Conservation (phyloP, 2,888 invertebrate species). For the Junonia oenone region DNA sequence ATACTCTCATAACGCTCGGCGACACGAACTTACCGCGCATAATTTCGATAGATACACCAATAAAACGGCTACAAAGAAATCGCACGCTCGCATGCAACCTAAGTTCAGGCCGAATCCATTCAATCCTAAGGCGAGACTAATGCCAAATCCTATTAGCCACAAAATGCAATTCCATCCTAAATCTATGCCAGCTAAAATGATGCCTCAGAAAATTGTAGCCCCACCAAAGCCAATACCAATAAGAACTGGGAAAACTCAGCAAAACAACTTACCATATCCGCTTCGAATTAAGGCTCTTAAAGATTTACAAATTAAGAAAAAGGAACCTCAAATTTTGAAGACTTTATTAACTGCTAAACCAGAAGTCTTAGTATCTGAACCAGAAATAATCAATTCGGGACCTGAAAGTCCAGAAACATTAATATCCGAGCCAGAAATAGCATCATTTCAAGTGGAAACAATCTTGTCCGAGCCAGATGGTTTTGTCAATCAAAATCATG, state of each 20-base stretch:
- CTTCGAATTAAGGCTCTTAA: constrained; percentile 73
- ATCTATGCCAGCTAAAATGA: constrained; percentile 49
- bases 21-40: constrained; percentile 71
- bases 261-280: constrained; percentile 68
- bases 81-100: constrained; percentile 52
- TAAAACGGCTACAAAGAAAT: constrained; percentile 57
- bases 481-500: constrained; percentile 47
- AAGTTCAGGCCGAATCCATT: constrained; percentile 73
- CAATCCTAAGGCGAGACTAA: constrained; percentile 69
- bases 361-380: constrained; percentile 68
- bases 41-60: constrained; percentile 74
- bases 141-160: constrained; percentile 72
- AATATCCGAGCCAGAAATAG: constrained; percentile 74
- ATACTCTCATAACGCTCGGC: constrained; percentile 73
- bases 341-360: constrained; percentile 69
- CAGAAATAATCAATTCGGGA: constrained; percentile 71
- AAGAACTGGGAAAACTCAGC: constrained; percentile 49
- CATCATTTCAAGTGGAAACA: constrained; percentile 73
- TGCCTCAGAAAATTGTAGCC: constrained; percentile 47
- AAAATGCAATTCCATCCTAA: constrained; percentile 64
- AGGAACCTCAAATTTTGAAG: constrained; percentile 74
- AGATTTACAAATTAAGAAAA: constrained; percentile 72
- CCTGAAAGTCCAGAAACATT: constrained; percentile 74
- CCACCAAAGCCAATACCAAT: constrained; percentile 66
- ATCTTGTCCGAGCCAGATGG: constrained; percentile 69